phyloP scores from a whole-genome alignment of 2,797 vertebrate species.

The Diglossa cyanea region DNA sequence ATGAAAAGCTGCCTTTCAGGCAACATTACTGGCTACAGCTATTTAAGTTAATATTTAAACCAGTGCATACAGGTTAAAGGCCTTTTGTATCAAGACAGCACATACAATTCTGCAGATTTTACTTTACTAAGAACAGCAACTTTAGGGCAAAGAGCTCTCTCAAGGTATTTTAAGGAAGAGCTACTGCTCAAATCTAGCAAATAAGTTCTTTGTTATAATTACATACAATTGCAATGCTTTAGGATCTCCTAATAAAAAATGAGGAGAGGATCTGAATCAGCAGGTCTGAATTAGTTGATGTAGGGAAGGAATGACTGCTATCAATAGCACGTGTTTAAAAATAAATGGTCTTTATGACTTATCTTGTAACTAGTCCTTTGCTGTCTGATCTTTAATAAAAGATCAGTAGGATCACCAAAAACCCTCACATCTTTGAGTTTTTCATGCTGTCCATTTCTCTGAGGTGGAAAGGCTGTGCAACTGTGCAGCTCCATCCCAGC shows the following conservation, averaged over 20 bases:
- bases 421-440: accelerated
- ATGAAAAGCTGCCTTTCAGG: neutral
- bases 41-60: conserved; percentile 31
- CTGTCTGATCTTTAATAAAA: neutral
- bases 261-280: neutral
- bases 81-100: neutral
- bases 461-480: neutral
- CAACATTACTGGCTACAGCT: neutral
- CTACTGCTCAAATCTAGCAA: neutral
- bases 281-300: neutral
- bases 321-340: neutral
- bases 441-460: neutral
- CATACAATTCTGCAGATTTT: neutral
- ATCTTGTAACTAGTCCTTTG: neutral
- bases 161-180: neutral
- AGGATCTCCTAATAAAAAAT: neutral
- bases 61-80: neutral
- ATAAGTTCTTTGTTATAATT: neutral
- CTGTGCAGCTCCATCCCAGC: neutral
- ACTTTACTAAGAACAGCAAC: neutral
- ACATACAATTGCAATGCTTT: neutral
- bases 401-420: neutral
- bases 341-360: neutral
- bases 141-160: neutral
- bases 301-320: neutral